These are phyloP conservation scores for Orgyia antiqua DNA, from an alignment of 2,888 invertebrate species.

Conservation along the genomic window DNA sequence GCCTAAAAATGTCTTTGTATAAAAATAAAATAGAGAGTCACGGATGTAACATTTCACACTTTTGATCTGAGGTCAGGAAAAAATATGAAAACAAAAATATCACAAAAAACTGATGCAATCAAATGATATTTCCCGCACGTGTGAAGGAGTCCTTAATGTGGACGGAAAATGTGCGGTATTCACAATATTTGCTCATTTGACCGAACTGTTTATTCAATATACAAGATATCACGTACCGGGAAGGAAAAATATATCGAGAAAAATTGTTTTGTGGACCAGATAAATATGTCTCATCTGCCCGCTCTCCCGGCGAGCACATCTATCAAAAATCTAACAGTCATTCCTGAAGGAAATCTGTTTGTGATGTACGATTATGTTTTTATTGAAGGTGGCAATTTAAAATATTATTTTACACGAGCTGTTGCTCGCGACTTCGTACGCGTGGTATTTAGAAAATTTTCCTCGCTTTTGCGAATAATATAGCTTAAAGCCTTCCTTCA, in stretches of 20 bases:
- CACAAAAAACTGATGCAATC: too few species aligned
- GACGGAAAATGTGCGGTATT: conserved; percentile 8
- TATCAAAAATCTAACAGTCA: conserved; percentile 55
- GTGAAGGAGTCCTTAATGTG: conserved; percentile 3
- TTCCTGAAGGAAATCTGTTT: conserved; percentile 30
- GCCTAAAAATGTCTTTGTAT: too few species aligned
- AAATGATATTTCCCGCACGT: too few species aligned
- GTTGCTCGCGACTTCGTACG: too few species aligned
- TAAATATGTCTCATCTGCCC: conserved; percentile 44
- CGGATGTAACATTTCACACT: too few species aligned
- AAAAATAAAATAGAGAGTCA: too few species aligned
- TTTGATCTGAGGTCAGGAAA: too few species aligned
- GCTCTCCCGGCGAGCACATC: conserved; percentile 33
- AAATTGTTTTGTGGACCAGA: conserved; percentile 50
- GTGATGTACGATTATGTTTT: neutral
- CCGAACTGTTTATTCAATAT: conserved; percentile 31
- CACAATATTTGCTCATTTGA: conserved; percentile 25
- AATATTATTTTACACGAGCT: too few species aligned
- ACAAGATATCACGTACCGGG: conserved; percentile 28
- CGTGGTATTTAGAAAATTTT: too few species aligned
- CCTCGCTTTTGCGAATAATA: too few species aligned
- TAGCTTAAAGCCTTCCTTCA: too few species aligned
- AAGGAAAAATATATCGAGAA: conserved; percentile 38
- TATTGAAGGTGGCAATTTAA: conserved; percentile 12
- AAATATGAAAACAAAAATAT: too few species aligned